Percentiles rank a stretch among this genome's conserved stretches.
Conservation (phyloP, 2,888 invertebrate genomes). For the Tipula lateralis region DNA sequence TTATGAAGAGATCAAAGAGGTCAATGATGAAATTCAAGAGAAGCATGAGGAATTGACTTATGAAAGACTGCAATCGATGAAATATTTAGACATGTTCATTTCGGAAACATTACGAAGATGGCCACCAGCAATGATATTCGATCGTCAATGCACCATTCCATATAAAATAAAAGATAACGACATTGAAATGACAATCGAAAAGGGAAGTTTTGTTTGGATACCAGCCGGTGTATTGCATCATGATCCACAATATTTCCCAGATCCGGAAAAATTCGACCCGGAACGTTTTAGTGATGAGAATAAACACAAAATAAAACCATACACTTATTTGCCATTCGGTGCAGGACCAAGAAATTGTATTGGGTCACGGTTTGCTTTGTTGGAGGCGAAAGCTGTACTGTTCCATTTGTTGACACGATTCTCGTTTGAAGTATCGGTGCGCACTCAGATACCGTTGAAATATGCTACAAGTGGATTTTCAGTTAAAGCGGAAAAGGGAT, state of each 20-base stretch:
- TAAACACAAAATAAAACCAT: constrained; percentile 44
- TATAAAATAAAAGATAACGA: constrained; percentile 43
- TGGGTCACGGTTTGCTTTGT: constrained; percentile 39
- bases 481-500: neutral
- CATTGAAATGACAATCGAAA: constrained; percentile 33
- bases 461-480: neutral
- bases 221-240: constrained; percentile 47
- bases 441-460: neutral
- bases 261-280: constrained; percentile 52
- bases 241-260: constrained; percentile 48
- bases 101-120: constrained; percentile 53
- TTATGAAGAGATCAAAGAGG: constrained; percentile 52
- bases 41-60: constrained; percentile 44
- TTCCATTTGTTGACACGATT: neutral
- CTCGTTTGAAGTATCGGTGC: neutral
- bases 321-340: constrained; percentile 50
- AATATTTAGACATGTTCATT: constrained; percentile 59
- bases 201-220: constrained; percentile 36
- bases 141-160: constrained; percentile 52
- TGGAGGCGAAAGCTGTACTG: neutral
- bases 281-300: constrained; percentile 52
- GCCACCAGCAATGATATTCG: constrained; percentile 48
- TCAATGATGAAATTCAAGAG: constrained; percentile 30
- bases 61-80: constrained; percentile 53
- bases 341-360: constrained; percentile 55